Evolutionary conservation across 2,113 vertebrate species (phyloP).

Genomic region (Myotis lucifugus): DNA sequence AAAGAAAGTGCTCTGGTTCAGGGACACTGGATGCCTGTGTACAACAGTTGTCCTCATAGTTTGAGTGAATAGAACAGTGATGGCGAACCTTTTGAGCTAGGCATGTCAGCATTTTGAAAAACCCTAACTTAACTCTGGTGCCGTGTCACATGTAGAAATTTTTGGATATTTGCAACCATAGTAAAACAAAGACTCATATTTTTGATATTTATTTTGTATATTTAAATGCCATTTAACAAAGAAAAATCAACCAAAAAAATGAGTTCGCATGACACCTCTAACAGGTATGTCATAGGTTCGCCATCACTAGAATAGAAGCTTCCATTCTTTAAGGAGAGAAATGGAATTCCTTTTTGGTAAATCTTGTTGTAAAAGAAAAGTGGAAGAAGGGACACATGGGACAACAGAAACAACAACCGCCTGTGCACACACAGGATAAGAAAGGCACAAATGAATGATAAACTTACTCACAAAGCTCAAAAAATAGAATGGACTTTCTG

Average conservation of each 20-base stretch:
- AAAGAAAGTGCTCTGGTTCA: background rate
- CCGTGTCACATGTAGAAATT: no score
- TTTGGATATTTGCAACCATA: no score
- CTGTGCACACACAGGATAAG: background rate
- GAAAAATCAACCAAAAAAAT: no score
- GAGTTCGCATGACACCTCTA: no score
- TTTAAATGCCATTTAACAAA: no score
- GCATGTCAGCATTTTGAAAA: no score
- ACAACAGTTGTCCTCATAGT: background rate
- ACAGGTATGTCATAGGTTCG: no score
- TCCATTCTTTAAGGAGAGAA: background rate
- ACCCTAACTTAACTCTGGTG: no score
- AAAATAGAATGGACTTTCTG: background rate
- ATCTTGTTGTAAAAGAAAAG: background rate
- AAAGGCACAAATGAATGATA: background rate
- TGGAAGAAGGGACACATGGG: background rate
- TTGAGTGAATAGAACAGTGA: background rate
- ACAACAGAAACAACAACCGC: background rate
- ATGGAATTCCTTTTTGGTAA: background rate
- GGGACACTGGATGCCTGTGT: background rate
- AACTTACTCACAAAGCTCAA: background rate
- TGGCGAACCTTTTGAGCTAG: no score
- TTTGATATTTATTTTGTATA: no score
- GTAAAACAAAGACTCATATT: no score
- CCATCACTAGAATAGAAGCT: background rate